Evolutionary conservation across 2,888 invertebrate species (phyloP), one percentile per base, ranked within the genome.

Genomic region (Metacarcinus magister): DNA sequence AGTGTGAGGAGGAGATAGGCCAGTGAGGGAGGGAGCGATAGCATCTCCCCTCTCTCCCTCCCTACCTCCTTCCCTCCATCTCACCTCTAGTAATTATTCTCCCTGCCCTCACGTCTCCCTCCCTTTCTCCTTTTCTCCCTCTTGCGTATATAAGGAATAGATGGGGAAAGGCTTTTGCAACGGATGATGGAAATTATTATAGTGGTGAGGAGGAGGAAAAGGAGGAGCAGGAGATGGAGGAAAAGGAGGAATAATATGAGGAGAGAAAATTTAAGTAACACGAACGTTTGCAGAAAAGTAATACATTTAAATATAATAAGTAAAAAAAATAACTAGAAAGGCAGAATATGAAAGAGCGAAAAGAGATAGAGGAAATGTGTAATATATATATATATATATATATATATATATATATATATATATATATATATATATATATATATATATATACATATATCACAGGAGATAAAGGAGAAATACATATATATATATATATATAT

Each of bases 221-320:
- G 93, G 93, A 43, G 93, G n/a, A 75, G 93, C 16, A 87, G 87
- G 87, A 87, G 87, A 19, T 39, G 39, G 82, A n/a, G n/a, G 93
- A 75, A 43, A 16, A 43, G 23, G 93, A n/a, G 43, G 93, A 60
- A n/a, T 19, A 32, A 43, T 43, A n/a, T 8, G 93, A 10, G 48
- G 16, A 39, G 67, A 23, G 67, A 67, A 23, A 60, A 54, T 5
- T 48, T 23, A 75, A 28, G 75, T n/a, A n/a, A 75, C 16, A 54
- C 54, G n/a, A 75, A 28, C 28, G 28, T 28, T 8, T 4, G 75
- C n/a, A n/a, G n/a, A 32, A 54, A 28, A 28, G 10, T 1, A 4
- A 39, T 10, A 60, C 5, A 4, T 10, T 10, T 46, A 75, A 75
- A 75, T 75, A 75, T 28, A 75, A 75, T 8, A 75, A 2, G 2